Evolutionary conservation across 2,113 vertebrate species (phyloP).

Genomic region (Tauraco erythrolophus): DNA sequence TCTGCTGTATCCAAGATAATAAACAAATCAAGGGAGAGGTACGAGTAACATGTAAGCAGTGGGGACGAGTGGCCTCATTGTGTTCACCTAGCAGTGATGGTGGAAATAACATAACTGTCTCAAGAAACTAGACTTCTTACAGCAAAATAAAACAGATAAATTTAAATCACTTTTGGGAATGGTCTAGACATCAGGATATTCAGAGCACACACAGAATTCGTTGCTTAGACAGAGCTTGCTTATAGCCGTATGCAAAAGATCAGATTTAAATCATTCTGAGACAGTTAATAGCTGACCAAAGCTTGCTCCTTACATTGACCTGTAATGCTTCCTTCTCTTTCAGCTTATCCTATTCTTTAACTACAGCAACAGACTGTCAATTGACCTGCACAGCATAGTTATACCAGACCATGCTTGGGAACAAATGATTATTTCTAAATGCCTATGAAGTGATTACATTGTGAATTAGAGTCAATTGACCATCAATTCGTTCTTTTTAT

Average conservation of each 20-base stretch:
- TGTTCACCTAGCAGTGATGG: neutral
- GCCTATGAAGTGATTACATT: neutral
- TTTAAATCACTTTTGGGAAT: neutral
- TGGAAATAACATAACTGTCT: neutral
- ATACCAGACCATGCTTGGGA: neutral
- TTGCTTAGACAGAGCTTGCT: neutral
- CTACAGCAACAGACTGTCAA: neutral
- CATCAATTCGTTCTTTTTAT: neutral
- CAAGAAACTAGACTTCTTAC: neutral
- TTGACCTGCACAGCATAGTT: neutral
- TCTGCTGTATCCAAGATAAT: accelerated
- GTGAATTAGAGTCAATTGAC: neutral
- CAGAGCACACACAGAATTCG: neutral
- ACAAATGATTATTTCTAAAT: neutral
- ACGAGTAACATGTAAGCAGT: neutral
- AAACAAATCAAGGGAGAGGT: neutral
- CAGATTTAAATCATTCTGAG: neutral
- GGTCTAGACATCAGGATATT: neutral
- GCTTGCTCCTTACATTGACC: neutral
- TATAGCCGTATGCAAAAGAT: neutral
- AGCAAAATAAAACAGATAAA: neutral
- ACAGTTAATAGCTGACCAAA: neutral
- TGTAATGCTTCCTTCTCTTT: neutral
- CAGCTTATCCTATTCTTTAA: neutral
- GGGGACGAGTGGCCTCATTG: neutral